Conservation (phyloP, 2,888 invertebrate species). For the Biston betularia region DNA sequence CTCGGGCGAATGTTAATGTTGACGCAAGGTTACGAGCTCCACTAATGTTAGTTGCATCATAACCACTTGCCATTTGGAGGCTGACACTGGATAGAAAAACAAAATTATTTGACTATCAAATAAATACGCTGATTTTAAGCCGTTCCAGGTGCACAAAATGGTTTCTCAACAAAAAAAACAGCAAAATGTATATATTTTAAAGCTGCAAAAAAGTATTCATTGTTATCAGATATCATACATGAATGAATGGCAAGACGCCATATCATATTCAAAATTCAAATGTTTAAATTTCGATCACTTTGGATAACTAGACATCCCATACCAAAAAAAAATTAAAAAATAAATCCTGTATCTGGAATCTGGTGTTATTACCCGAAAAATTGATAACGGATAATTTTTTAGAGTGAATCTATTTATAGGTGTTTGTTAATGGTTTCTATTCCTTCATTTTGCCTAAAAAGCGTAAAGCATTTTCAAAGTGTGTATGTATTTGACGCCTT, state of each 20-base stretch:
- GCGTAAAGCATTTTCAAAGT: not conserved
- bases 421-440: too few species aligned
- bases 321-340: too few species aligned
- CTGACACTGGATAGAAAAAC: conserved; percentile 20
- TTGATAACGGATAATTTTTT: too few species aligned
- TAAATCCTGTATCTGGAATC: too few species aligned
- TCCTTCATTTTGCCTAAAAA: too few species aligned
- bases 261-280: conserved; percentile 21
- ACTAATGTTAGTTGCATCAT: conserved; percentile 52
- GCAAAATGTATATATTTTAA: not conserved
- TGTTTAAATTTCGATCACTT: conserved; percentile 23
- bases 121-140: conserved; percentile 9
- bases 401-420: not conserved
- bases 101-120: not conserved
- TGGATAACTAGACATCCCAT: too few species aligned
- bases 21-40: conserved; percentile 54
- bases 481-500: not conserved
- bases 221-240: not conserved
- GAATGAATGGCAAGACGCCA: conserved; percentile 16
- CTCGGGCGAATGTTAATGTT: conserved; percentile 50
- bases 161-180: not conserved
- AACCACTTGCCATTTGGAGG: conserved; percentile 31
- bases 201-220: too few species aligned
- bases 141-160: not conserved
- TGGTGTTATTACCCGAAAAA: too few species aligned